Conservation (phyloP, 30 jellyfish, hydroid and myxozoan genomes). For the Hydractinia symbiolongicarpus region DNA sequence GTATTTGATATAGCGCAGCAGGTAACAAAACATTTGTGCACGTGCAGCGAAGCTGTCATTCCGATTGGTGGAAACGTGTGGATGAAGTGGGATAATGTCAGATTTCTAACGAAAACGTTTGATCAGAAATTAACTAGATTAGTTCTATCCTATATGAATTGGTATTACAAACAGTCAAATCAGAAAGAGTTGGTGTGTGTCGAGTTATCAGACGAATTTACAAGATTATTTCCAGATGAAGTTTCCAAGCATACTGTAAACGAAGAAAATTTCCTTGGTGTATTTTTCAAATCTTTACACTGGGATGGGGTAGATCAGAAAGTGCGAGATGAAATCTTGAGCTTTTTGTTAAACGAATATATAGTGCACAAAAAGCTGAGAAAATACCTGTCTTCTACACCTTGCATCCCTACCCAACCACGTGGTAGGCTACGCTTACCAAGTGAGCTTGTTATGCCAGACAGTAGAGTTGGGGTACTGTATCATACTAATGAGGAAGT, state of each 20-base stretch:
- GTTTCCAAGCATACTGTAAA: neutral
- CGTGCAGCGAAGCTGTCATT: too few species aligned
- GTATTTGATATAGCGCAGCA: too few species aligned
- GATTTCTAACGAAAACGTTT: neutral
- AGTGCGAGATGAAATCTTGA: too few species aligned
- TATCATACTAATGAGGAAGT: constrained; percentile 44
- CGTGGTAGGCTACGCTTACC: constrained; percentile 12
- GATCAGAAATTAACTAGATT: too few species aligned
- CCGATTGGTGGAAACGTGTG: neutral
- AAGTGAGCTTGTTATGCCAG: constrained; percentile 15
- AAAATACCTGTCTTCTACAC: neutral
- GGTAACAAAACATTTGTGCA: too few species aligned
- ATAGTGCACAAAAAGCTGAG: neutral
- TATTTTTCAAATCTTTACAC: too few species aligned
- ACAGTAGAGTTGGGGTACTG: constrained; percentile 49
- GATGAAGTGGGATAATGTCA: neutral
- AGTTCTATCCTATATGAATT: too few species aligned
- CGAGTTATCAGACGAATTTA: constrained; percentile 16
- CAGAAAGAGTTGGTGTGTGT: neutral
- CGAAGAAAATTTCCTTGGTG: too few species aligned
- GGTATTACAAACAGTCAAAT: neutral
- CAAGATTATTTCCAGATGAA: constrained; percentile 2
- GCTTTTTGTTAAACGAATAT: too few species aligned
- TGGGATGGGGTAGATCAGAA: too few species aligned
- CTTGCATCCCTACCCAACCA: constrained; percentile 26